Evolutionary conservation across 2,888 invertebrate species (phyloP), one percentile per base, ranked within the genome.

Genomic region (Drosophila ezoana): DNA sequence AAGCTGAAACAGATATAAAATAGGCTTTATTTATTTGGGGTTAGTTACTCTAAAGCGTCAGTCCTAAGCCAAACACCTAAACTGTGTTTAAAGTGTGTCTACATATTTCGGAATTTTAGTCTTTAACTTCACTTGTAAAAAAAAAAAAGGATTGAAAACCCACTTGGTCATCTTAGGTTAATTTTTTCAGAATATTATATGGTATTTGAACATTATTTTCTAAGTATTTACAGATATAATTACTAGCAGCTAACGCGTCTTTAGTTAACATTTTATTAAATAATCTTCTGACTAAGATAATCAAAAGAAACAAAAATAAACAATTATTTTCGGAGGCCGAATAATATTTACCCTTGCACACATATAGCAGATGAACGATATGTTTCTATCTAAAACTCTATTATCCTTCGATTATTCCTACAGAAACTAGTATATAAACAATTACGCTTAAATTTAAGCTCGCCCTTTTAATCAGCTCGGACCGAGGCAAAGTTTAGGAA

Each of bases 201-300:
- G 6, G 6, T 37, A 48, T 43, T 48, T 48, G 43, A 58, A 43
- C 35, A 62, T 62, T 48, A 20, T 61, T 48, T 18, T 20, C 37
- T 33, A 16, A 32, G 14, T 59, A 63, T 63, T 32, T 63, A 63
- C 63, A 63, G 20, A 51, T 51, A 44, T 64, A 63, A 51, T 63
- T 64, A 38, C 41, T 63, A 51, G 51, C 43, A 51, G 64, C 51
- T 62, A 63, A n/a, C n/a, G n/a, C n/a, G n/a, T n/a, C n/a, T n/a
- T n/a, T n/a, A n/a, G n/a, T n/a, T n/a, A n/a, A n/a, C n/a, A n/a
- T n/a, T n/a, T n/a, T n/a, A n/a, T n/a, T n/a, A n/a, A n/a, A n/a
- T n/a, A n/a, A 49, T 28, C 37, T 56, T 37, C 23, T 13, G 16
- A 28, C 37, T 28, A 49, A 37, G 56, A 16, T 35, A 57, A 44